Evolutionary conservation across 2,113 vertebrate genomes (phyloP), one percentile per base, ranked within the genome.

Genomic region (Lampris incognitus): DNA sequence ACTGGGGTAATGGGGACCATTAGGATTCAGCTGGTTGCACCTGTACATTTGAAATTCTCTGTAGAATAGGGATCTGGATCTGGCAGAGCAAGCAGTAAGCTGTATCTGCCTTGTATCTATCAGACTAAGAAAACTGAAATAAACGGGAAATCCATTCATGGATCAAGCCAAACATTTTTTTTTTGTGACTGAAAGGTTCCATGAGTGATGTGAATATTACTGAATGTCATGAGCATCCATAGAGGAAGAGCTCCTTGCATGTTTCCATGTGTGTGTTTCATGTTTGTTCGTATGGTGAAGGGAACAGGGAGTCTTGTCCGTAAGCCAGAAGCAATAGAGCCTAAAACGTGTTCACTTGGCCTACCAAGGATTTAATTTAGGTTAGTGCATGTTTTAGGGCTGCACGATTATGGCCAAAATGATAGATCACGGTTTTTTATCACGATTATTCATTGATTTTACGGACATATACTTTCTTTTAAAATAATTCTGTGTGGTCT

Each of bases 241-340:
- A n/a, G 38, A 10, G 9, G 36, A 52, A 56, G 13, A 62, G 50
- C 57, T 41, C 59, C 24, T 24, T 24, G 24, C 24, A 24, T 24
- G 24, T 24, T 24, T 24, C 24, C 24, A 24, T 24, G 24, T 24
- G 0, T 24, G 24, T 24, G 24, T 8, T 41, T 38, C 68, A 36
- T 65, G 37, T 71, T 52, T 44, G 55, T 72, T 41, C 55, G 40
- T 49, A 46, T 60, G 13, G 65, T 55, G 44, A 46, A 46, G 44
- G 24, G 24, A 24, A 24, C 10, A 52, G 50, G 8, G 50, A 9
- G 50, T 52, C 6, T 3, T 49, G 4, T 49, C 9, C 48, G 4
- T 7, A 1, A 52, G 50, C 50, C 1, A 10, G 9, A 8, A 52
- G 9, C 13, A 5, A 24, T 24, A 24, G 24, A 24, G 24, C 50